Evolutionary conservation across 2,888 invertebrate genomes (phyloP), one percentile per base, ranked within the genome.

Genomic region (Gibbula magus): DNA sequence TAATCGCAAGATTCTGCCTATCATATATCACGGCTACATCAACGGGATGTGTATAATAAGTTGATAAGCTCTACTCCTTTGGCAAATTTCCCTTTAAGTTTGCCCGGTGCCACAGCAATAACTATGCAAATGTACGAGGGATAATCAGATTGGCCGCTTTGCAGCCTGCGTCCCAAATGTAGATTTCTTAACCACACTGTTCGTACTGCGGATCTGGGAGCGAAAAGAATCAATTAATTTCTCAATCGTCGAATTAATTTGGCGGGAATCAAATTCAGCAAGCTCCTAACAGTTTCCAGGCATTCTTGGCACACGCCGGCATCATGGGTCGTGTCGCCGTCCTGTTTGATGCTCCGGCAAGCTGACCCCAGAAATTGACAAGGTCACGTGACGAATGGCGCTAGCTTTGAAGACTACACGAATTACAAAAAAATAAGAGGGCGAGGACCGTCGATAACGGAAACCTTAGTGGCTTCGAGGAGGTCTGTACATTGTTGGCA

Each of bases 141-240:
- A 61, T 77, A 77, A 77, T 77, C 77, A 18, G 35, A 77, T 77
- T 77, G 29, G 51, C 39, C 61, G 22, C 51, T 39, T 61, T 77
- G 74, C 51, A 51, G 45, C 25, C 51, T 4, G 52, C 52, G 74
- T 74, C 74, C 74, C 74, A 51, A 74, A 74, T 74, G 74, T 51
- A 51, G 74, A 74, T 74, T 74, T 74, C 51, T 74, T 25, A 25
- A 74, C 74, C 74, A 51, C 22, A 25, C n/a, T 51, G 39, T 51
- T 25, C 45, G 51, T 25, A 51, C 45, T 51, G 7, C 22, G 74
- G 51, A 74, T 51, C 51, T 74, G 25, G 74, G 45, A 74, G 74
- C 74, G 74, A 74, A 74, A 74, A 51, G 74, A 74, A 74, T 74
- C 74, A 74, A 74, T 74, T 74, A 74, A 74, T 74, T 74, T 51